Percentiles rank a stretch among this genome's conserved stretches.
Evolutionary conservation across 2,113 vertebrate genomes (phyloP).

Genomic region (Microtus oregoni): DNA sequence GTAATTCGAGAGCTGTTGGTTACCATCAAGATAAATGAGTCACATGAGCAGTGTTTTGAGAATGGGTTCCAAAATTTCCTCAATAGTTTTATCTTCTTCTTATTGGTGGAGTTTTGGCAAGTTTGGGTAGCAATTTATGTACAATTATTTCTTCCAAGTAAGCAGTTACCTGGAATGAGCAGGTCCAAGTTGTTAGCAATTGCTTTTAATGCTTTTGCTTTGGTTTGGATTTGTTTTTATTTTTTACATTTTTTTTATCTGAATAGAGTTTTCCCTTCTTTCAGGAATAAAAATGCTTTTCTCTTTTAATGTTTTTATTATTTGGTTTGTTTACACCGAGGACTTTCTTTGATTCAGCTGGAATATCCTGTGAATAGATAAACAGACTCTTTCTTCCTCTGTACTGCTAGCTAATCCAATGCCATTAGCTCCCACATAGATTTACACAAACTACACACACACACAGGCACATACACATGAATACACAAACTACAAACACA

Average conservation of each 20-base stretch:
- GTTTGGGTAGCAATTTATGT: neutral
- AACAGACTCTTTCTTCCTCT: neutral
- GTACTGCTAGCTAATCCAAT: neutral
- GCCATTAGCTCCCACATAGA: neutral
- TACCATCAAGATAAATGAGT: neutral
- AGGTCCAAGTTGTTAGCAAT: neutral
- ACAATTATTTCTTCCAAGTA: slow-evolving; percentile 13
- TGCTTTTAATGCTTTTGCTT: neutral
- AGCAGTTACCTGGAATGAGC: neutral
- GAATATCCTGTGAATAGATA: neutral
- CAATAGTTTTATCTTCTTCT: neutral
- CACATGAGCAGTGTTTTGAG: neutral
- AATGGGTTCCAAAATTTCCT: neutral
- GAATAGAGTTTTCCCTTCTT: neutral
- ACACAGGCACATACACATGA: neutral
- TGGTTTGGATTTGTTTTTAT: neutral
- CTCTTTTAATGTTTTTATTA: slow-evolving; percentile 17
- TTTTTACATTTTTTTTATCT: neutral
- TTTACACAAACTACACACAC: neutral
- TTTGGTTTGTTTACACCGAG: neutral
- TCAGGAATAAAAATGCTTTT: neutral
- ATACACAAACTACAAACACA: no score
- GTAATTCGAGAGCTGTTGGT: neutral
- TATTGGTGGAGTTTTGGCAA: neutral
- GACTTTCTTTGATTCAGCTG: neutral